phyloP scores from a whole-genome alignment of 2,888 invertebrate species.

The Argyresthia goedartella region DNA sequence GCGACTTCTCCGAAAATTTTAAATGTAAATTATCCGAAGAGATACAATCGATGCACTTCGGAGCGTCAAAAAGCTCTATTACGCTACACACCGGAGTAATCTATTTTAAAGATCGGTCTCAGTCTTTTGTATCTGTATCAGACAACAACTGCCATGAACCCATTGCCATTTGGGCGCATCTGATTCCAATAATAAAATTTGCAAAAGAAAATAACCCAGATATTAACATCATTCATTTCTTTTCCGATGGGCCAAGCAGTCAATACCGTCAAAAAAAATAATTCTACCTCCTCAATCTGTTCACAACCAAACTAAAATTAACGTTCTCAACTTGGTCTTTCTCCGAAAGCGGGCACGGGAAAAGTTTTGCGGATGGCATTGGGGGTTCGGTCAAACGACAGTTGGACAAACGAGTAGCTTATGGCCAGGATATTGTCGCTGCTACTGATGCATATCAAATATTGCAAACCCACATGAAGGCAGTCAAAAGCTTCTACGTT shows the following conservation, averaged over 20 bases:
- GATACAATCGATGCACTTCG: slow-evolving; percentile 13
- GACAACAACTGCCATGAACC: no score
- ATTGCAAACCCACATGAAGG: slow-evolving; percentile 8
- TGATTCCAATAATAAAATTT: not conserved
- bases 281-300: slow-evolving; percentile 11
- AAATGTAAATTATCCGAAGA: slow-evolving; percentile 9
- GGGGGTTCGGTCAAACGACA: slow-evolving; percentile 7
- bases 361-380: slow-evolving; percentile 13
- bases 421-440: slow-evolving; percentile 9
- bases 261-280: slow-evolving; percentile 15
- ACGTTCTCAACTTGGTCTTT: slow-evolving; percentile 11
- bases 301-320: slow-evolving; percentile 6
- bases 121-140: slow-evolving; percentile 9
- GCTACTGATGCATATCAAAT: slow-evolving; percentile 9
- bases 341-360: slow-evolving; percentile 12
- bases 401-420: slow-evolving; percentile 7
- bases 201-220: slow-evolving; percentile 3
- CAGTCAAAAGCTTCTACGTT: slow-evolving; percentile 4
- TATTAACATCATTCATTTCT: slow-evolving; percentile 12
- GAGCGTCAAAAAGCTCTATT: slow-evolving; percentile 11
- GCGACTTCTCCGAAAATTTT: slow-evolving; percentile 14
- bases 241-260: slow-evolving; percentile 10
- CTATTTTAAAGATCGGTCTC: slow-evolving; percentile 8
- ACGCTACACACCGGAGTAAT: slow-evolving; percentile 13
- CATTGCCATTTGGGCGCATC: no score